phyloP scores from a whole-genome alignment of 2,113 vertebrate species.

The Eulemur macaco region DNA sequence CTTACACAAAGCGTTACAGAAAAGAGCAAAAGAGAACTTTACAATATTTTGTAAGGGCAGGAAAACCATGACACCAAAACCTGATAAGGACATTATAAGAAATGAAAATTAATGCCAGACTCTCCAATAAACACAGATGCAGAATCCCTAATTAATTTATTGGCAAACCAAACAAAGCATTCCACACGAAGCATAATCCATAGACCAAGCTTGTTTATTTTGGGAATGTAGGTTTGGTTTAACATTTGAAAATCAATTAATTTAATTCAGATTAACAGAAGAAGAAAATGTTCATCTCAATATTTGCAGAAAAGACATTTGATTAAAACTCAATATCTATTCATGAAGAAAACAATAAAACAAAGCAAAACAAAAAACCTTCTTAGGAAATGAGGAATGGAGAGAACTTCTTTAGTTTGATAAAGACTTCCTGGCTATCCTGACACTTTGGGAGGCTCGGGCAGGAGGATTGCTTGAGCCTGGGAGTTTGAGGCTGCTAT shows the following conservation, averaged over 20 bases:
- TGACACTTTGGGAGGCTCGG: too few species aligned
- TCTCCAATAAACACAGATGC: not conserved
- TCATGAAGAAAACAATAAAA: not conserved
- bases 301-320: not conserved
- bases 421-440: too few species aligned
- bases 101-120: not conserved
- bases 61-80: not conserved
- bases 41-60: not conserved
- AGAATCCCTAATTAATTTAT: not conserved
- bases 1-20: not conserved
- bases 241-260: slow-evolving; percentile 2
- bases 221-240: not conserved
- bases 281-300: not conserved
- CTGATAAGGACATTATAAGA: not conserved
- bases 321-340: slow-evolving; percentile 24
- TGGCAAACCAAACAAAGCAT: not conserved
- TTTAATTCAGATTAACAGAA: slow-evolving; percentile 25
- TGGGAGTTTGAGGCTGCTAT: too few species aligned
- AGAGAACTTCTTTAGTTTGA: not conserved
- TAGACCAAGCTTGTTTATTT: not conserved
- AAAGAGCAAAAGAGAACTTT: not conserved
- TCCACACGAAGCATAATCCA: not conserved
- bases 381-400: not conserved
- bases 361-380: not conserved
- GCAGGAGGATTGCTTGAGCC: too few species aligned